Conservation (phyloP, 2,888 invertebrate genomes). For the Graphium colonna region DNA sequence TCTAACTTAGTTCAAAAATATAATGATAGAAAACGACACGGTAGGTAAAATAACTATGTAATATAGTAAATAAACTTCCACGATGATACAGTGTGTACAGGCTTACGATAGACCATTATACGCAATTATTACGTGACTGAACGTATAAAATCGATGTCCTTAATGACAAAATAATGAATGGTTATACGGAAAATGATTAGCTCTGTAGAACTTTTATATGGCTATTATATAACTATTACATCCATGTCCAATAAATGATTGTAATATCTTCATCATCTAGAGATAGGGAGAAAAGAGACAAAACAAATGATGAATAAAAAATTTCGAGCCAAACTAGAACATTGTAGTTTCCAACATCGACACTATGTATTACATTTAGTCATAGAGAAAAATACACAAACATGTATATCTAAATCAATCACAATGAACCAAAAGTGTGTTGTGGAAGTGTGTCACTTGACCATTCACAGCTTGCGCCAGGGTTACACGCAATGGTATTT, state of each 20-base stretch:
- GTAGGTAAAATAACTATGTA: too few species aligned
- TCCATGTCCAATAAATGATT: neutral
- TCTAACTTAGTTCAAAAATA: too few species aligned
- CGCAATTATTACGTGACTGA: constrained; percentile 20
- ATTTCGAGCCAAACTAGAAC: too few species aligned
- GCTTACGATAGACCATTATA: constrained; percentile 17
- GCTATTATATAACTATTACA: constrained; percentile 4
- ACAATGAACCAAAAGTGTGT: constrained; percentile 35
- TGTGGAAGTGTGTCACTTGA: constrained; percentile 54
- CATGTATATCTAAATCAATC: constrained; percentile 26
- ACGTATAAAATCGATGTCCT: constrained; percentile 14
- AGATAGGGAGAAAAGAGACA: too few species aligned
- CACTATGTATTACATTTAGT: too few species aligned
- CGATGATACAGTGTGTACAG: constrained; percentile 11
- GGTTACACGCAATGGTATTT: constrained; percentile 44
- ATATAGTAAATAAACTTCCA: neutral
- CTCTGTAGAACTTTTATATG: constrained; percentile 4
- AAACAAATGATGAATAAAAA: too few species aligned
- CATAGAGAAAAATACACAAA: constrained; percentile 1
- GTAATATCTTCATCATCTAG: neutral
- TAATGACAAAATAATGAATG: constrained; percentile 22
- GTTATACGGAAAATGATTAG: constrained; percentile 5
- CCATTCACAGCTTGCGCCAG: constrained; percentile 49
- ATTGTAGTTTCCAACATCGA: too few species aligned
- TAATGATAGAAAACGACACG: neutral